Percentiles rank a stretch among this genome's conserved stretches.
Evolutionary conservation across 2,888 invertebrate genomes (phyloP).

Genomic region (Cheilosia soror): DNA sequence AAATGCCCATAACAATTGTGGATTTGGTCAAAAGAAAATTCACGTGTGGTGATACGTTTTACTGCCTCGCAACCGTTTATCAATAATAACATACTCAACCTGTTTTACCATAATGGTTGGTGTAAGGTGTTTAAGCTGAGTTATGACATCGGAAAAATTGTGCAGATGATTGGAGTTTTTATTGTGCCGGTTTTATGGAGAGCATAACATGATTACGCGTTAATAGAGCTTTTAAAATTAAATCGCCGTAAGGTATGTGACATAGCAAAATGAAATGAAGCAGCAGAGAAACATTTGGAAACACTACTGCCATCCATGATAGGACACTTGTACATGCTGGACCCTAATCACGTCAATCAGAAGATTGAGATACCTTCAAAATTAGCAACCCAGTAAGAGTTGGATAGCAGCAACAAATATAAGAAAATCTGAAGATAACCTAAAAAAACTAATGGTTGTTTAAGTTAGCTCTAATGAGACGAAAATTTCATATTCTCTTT

Average conservation of each 20-base stretch:
- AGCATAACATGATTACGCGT: not conserved
- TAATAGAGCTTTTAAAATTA: not conserved
- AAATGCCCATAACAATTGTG: constrained; percentile 32
- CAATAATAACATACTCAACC: constrained; percentile 36
- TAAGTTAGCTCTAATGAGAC: no score
- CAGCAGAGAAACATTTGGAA: no score
- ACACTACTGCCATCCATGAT: no score
- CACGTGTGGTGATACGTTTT: constrained; percentile 17
- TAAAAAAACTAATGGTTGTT: no score
- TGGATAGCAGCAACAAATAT: no score
- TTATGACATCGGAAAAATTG: constrained; percentile 62
- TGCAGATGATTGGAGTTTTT: constrained; percentile 20
- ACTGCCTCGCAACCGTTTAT: constrained; percentile 24
- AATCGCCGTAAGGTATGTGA: not conserved
- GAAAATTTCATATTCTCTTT: no score
- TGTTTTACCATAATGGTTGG: constrained; percentile 45
- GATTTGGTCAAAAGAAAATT: constrained; percentile 53
- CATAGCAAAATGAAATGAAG: no score
- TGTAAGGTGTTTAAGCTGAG: constrained; percentile 18
- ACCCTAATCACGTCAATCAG: no score
- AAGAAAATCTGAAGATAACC: no score
- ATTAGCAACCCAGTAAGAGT: no score
- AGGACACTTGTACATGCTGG: no score
- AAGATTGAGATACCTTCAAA: no score
- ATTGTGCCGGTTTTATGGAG: constrained; percentile 21